Percentiles rank a stretch among this genome's conserved stretches.
Evolutionary conservation across 2,797 vertebrate species (phyloP).

Genomic region (Scyliorhinus canicula): DNA sequence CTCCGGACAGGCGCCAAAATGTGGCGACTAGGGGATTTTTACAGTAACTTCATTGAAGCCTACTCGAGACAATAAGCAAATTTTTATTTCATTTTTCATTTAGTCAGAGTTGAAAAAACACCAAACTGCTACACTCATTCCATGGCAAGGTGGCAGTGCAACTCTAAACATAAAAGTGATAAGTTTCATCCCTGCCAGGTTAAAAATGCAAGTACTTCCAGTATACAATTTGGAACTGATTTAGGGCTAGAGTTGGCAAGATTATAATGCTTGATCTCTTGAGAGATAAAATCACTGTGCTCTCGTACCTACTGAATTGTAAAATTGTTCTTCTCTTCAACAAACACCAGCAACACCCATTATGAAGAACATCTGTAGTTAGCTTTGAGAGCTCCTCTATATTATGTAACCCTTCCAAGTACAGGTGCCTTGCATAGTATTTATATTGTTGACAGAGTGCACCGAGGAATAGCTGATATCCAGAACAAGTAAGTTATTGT

Average conservation of each 20-base stretch:
- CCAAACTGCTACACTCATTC: neutral
- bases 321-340: neutral
- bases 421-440: neutral
- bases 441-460: neutral
- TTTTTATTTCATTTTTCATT: no score
- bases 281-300: slow-evolving; percentile 5
- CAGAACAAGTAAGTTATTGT: neutral
- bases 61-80: no score
- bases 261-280: neutral
- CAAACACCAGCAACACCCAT: neutral
- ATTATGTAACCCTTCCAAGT: neutral
- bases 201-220: neutral
- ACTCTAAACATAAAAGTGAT: neutral
- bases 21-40: no score
- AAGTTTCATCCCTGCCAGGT: neutral
- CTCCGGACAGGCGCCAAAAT: no score
- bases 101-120: neutral
- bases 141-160: neutral
- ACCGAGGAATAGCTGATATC: neutral
- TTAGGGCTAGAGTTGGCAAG: neutral
- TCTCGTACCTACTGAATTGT: neutral
- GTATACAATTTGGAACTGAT: neutral
- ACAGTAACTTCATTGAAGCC: no score
- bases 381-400: neutral
- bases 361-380: neutral